phyloP scores from a whole-genome alignment of 2,888 invertebrate species.

The Poecilus cupreus region DNA sequence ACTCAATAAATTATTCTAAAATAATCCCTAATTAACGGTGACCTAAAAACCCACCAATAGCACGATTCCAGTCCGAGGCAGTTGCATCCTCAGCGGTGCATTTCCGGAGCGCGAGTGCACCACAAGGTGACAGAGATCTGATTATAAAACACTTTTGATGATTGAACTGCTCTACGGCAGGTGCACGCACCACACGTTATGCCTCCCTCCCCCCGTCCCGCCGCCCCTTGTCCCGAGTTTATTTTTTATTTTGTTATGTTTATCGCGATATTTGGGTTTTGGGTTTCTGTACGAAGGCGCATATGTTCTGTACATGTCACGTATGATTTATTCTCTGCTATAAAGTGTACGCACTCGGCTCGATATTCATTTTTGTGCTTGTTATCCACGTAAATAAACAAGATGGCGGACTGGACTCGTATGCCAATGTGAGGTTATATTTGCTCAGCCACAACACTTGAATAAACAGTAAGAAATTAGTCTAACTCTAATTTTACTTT shows the following conservation, averaged over 20 bases:
- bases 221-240: background rate
- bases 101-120: constrained; percentile 28
- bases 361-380: constrained; percentile 17
- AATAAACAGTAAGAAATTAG: too few relatives aligned
- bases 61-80: background rate
- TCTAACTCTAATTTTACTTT: too few relatives aligned
- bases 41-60: background rate
- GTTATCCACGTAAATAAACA: constrained; percentile 27
- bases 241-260: constrained; percentile 51
- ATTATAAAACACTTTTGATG: constrained; percentile 52
- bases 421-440: background rate
- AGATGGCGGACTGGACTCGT: constrained; percentile 14
- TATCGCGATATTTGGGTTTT: constrained; percentile 53
- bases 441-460: background rate
- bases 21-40: constrained; percentile 1
- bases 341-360: constrained; percentile 11
- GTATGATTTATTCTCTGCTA: constrained; percentile 41
- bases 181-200: constrained; percentile 1
- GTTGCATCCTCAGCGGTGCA: background rate
- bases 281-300: constrained; percentile 43
- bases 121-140: constrained; percentile 45
- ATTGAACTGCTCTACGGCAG: constrained; percentile 31
- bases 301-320: constrained; percentile 44
- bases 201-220: background rate
- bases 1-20: background rate